Base-by-base conservation (phyloP, 2,113 vertebrate genomes). In the Nibea coibor region DNA sequence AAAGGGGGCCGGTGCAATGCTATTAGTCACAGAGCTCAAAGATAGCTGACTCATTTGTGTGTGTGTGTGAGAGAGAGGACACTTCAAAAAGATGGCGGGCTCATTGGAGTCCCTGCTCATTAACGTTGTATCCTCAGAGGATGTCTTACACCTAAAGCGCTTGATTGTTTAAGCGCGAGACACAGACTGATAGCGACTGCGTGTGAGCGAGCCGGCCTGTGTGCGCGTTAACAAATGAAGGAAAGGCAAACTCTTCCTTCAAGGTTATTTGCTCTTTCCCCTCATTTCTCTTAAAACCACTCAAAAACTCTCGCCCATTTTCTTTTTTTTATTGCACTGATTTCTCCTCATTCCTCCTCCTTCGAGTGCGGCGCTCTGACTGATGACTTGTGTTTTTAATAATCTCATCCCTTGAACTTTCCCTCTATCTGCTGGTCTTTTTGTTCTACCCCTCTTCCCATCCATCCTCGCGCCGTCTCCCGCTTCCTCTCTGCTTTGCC, bases 21-120 rank as follows among this genome's bases (percentile, higher is more conserved):
- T 69, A 78, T 92, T 91, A 91, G 86, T 91, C 89, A 88, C 87
- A 85, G 77, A 85, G 82, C 83, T 85, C 64, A 81, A 84, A 89
- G 87, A 83, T 64, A 84, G 85, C 83, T 63, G 83, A 85, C 75
- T 89, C 83, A 83, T 87, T 63, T 85, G 80, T 85, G 82, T 82
- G 70, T 26, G 24, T 26, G 24, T 75, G 68, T n/a, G 80, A 31
- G 74, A 73, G 67, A 74, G 65, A 66, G 68, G 67, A 78, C 54
- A 69, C 83, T 87, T 90, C 85, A 91, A 88, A 39, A 57, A 92
- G 87, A 91, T 73, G 83, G 81, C 79, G 72, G 73, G 17, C 77
- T 79, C 79, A 66, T 48, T 77, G 62, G 83, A 83, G 77, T 75
- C 67, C 64, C 63, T 67, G 65, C 85, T 91, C 85, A 82, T 93